Evolutionary conservation across 1,140 invertebrate species (phyloP).

Genomic region (Stegodyphus dumicola): DNA sequence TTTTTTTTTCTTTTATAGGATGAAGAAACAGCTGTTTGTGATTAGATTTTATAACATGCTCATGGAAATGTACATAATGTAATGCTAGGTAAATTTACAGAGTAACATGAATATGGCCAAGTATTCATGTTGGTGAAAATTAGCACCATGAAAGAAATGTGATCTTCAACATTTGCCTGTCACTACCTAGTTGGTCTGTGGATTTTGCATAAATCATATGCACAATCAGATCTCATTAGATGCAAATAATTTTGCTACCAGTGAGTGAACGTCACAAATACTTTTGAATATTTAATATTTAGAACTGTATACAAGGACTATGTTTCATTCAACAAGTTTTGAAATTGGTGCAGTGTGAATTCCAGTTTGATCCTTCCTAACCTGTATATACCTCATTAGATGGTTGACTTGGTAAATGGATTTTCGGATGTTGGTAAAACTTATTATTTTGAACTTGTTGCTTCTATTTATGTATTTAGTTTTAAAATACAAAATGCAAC

Average conservation of each 20-base stretch:
- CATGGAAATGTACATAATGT: too few relatives aligned
- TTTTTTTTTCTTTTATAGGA: too few relatives aligned
- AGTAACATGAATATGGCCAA: too few relatives aligned
- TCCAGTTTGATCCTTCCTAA: slow-evolving; percentile 54
- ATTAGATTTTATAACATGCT: too few relatives aligned
- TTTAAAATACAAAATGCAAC: slow-evolving; percentile 36
- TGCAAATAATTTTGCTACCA: slow-evolving; percentile 8
- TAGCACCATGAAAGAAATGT: not conserved
- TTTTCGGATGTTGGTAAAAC: slow-evolving; percentile 18
- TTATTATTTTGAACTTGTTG: slow-evolving; percentile 50
- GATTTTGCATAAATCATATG: not conserved
- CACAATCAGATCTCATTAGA: slow-evolving; percentile 8
- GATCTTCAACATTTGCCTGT: not conserved
- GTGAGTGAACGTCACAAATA: not conserved
- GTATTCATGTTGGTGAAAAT: too few relatives aligned
- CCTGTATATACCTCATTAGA: slow-evolving; percentile 60
- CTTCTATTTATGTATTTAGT: slow-evolving; percentile 50
- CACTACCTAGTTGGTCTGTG: not conserved
- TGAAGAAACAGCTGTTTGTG: too few relatives aligned
- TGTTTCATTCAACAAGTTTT: not conserved
- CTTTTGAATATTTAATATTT: not conserved
- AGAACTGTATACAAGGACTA: not conserved
- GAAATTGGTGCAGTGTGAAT: slow-evolving; percentile 13
- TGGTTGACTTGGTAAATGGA: slow-evolving; percentile 26
- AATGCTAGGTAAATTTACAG: too few relatives aligned